Conservation (phyloP, 2,113 vertebrate genomes). For the Sylvia atricapilla region DNA sequence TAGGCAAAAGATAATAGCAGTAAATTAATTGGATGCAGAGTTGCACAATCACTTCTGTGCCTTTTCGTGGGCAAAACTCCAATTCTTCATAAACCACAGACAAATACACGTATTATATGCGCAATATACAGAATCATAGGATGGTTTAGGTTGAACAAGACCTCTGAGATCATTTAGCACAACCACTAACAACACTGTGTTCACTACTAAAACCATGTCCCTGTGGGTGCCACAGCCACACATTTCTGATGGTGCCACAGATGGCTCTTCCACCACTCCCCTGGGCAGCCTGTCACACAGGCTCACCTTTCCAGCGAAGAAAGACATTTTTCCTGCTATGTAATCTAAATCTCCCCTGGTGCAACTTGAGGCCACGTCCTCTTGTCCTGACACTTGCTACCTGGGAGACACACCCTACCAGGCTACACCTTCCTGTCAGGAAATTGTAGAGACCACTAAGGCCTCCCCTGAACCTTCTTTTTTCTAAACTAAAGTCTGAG, state of each 20-base stretch:
- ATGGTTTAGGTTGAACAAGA: not conserved
- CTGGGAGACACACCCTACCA: not conserved
- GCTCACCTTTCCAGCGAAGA: not conserved
- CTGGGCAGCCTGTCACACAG: not conserved
- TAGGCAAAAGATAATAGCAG: not conserved
- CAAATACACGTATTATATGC: not conserved
- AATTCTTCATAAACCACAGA: not conserved
- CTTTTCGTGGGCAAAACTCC: not conserved
- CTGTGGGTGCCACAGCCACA: not conserved
- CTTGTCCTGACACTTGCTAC: not conserved
- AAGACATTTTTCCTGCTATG: not conserved
- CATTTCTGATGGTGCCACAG: not conserved
- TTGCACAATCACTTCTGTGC: not conserved
- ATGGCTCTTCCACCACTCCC: not conserved
- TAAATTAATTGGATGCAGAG: not conserved
- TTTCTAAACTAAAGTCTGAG: not conserved
- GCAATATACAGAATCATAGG: accelerated
- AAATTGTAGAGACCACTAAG: accelerated
- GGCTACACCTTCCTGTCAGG: accelerated
- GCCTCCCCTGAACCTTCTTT: not conserved
- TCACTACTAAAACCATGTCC: not conserved
- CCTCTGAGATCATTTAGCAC: not conserved
- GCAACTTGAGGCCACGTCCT: not conserved
- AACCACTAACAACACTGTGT: accelerated
- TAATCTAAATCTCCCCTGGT: not conserved